A percentile compares a stretch with the other conserved stretches of the same genome.
These are phyloP conservation scores for Pocillopora damicornis DNA, from an alignment of 64 coral and sea anemone genomes.

Conservation along the genomic window DNA sequence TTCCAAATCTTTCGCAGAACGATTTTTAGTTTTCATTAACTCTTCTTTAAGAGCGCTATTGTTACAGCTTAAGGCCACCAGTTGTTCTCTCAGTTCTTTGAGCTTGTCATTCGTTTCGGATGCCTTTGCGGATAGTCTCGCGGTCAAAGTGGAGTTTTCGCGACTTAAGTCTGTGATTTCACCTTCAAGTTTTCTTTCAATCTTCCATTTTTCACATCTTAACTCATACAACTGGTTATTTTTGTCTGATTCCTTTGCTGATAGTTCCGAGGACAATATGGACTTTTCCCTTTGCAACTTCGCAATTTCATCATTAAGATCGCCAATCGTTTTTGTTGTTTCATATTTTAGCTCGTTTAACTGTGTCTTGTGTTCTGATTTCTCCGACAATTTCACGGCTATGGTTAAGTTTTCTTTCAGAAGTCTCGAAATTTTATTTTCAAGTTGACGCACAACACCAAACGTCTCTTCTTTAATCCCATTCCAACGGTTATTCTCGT, in stretches of 20 bases:
- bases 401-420: not conserved
- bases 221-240: not conserved
- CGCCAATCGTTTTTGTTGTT: too few relatives aligned
- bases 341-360: not conserved
- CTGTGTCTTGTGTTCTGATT: not conserved
- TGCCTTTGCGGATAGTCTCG: not conserved
- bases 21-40: not conserved
- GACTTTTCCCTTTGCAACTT: not conserved
- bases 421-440: not conserved
- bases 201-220: not conserved
- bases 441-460: not conserved
- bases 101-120: not conserved
- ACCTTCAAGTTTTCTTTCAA: not conserved
- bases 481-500: not conserved
- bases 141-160: not conserved
- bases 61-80: not conserved
- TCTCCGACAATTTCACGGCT: not conserved
- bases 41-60: not conserved
- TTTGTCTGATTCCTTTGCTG: not conserved
- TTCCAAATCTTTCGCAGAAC: not conserved
- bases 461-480: not conserved
- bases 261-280: not conserved
- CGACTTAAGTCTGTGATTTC: not conserved
- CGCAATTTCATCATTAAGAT: too few relatives aligned
- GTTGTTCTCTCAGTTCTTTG: not conserved